Conservation (phyloP, 1,140 invertebrate species). For the Fopius arisanus region DNA sequence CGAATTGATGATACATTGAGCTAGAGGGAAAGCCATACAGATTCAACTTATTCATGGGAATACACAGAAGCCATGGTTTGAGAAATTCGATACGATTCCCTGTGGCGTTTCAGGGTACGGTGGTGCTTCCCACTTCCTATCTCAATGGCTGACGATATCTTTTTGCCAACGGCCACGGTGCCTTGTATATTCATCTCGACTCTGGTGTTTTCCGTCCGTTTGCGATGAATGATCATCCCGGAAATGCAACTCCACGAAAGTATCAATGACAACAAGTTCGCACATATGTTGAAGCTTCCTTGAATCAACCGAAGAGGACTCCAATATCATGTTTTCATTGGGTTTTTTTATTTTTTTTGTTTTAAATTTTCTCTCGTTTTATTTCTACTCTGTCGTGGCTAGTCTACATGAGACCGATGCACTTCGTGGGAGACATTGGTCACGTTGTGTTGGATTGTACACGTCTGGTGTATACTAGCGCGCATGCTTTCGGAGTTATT, state of each 20-base stretch:
- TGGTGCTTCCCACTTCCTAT: constrained; percentile 66
- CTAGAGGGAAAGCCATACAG: background rate
- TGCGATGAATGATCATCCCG: constrained; percentile 7
- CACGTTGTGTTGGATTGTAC: background rate
- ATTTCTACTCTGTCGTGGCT: background rate
- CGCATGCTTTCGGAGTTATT: constrained; percentile 32
- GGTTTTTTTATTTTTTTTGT: background rate
- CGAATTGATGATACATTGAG: constrained; percentile 1
- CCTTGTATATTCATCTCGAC: constrained; percentile 3
- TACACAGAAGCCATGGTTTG: constrained; percentile 61
- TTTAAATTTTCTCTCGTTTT: background rate
- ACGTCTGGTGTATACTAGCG: background rate
- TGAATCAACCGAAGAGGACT: background rate
- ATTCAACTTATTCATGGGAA: constrained; percentile 52
- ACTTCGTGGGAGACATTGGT: constrained; percentile 36
- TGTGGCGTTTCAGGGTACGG: constrained; percentile 54
- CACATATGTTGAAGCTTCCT: constrained; percentile 1
- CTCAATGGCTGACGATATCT: constrained; percentile 29
- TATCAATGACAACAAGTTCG: constrained; percentile 11
- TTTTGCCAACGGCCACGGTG: background rate
- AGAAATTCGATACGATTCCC: constrained; percentile 63
- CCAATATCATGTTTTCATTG: background rate
- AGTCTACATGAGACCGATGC: background rate
- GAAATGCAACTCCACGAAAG: constrained; percentile 1
- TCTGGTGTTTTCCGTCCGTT: background rate